Percentiles rank a stretch among this genome's conserved stretches.
Evolutionary conservation across 2,113 vertebrate genomes (phyloP).

Genomic region (Thalassarche chlororhynchos): DNA sequence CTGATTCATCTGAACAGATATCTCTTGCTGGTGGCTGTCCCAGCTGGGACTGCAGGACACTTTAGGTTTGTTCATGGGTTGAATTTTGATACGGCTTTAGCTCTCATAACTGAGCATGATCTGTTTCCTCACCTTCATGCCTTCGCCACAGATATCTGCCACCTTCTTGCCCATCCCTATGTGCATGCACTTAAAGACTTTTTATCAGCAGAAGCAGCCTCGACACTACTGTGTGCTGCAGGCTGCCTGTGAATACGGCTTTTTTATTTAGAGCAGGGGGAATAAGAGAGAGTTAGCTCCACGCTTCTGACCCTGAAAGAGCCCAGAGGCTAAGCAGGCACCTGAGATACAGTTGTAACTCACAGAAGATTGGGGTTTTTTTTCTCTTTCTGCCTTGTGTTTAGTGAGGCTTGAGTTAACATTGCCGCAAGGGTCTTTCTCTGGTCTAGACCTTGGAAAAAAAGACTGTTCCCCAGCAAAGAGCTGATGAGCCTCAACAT

Average conservation of each 20-base stretch:
- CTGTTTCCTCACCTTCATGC: not conserved
- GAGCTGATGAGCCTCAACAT: constrained; percentile 9
- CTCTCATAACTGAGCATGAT: not conserved
- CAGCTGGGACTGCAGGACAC: not conserved
- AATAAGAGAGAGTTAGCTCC: not conserved
- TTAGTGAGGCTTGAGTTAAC: not conserved
- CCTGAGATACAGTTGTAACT: not conserved
- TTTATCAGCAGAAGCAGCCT: not conserved
- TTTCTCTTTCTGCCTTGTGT: not conserved
- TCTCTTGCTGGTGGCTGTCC: not conserved
- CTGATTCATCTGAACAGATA: not conserved
- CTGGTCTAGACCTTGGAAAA: constrained; percentile 4
- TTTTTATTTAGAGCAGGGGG: not conserved
- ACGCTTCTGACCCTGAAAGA: not conserved
- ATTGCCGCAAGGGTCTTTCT: not conserved
- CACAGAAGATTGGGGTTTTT: not conserved
- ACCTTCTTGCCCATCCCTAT: not conserved
- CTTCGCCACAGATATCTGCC: not conserved
- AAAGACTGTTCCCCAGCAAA: not conserved
- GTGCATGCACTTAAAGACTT: not conserved
- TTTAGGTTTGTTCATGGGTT: not conserved
- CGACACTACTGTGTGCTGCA: not conserved
- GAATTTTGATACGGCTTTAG: not conserved
- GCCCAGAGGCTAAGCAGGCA: not conserved
- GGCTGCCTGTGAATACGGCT: not conserved